Evolutionary conservation across 1,140 invertebrate species (phyloP).

Genomic region (Papilio glaucus): DNA sequence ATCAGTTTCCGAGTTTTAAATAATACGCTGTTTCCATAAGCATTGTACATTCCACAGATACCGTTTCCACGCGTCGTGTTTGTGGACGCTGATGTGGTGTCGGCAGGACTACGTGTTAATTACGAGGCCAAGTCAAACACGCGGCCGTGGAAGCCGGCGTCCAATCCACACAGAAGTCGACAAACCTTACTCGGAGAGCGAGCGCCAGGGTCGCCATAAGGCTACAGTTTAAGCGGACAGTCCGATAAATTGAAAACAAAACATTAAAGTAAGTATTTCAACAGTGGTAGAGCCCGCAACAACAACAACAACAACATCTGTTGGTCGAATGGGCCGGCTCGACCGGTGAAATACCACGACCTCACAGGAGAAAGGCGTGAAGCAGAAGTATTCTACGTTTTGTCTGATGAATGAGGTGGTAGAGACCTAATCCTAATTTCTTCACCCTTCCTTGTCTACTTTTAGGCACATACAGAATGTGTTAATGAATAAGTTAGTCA

Average conservation of each 20-base stretch:
- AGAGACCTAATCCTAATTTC: no score
- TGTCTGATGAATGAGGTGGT: no score
- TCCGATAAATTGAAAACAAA: background rate
- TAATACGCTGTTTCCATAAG: background rate
- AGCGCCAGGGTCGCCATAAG: background rate
- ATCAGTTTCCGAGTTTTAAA: background rate
- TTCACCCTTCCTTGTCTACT: no score
- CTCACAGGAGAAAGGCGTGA: no score
- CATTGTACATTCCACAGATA: conserved; percentile 3
- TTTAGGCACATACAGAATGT: no score
- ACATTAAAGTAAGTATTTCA: no score
- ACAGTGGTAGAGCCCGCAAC: no score
- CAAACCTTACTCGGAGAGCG: conserved; percentile 7
- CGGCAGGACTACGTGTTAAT: conserved; percentile 36
- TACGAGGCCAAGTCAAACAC: conserved; percentile 20
- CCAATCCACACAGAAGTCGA: conserved; percentile 33
- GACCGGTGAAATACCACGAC: no score
- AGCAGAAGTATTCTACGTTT: no score
- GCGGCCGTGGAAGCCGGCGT: conserved; percentile 29
- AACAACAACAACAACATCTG: no score
- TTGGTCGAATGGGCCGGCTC: no score
- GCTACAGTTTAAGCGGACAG: background rate
- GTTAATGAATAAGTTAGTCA: no score
- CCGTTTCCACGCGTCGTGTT: conserved; percentile 17
- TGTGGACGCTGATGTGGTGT: conserved; percentile 28